Base-by-base conservation (phyloP, 2,888 invertebrate species). In the Brachycybe producta region DNA sequence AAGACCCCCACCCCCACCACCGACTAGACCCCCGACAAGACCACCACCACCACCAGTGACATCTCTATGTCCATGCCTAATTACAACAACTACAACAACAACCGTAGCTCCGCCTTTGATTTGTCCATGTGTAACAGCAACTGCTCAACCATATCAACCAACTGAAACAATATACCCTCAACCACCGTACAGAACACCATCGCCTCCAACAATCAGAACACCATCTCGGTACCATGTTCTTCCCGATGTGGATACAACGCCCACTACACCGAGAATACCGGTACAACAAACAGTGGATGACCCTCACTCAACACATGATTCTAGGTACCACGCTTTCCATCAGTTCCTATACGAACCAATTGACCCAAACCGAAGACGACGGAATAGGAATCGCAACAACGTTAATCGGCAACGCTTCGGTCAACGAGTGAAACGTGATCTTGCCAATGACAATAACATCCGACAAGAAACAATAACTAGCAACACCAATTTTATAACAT, bases 271-370 rank as follows among this genome's bases (percentile, higher is more conserved):
- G 7, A 21, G 8, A 42, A 19, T 15, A 8, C 42, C 42, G 24
- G 8, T 8, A 23, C 8, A 15, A 26, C 7, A 19, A 38, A 15
- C 17, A 42, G 8, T 26, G 27, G n/a, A n/a, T n/a, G n/a, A 42
- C 7, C 8, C 15, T 23, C 42, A 42, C 24, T 8, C 8, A 48
- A 59, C 60, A 49, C 57, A 57, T 38, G 61, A 63, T 52, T 61
- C 63, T 26, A 57, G 57, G 45, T 61, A 61, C 49, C 64, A 63
- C 54, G 59, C 63, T 5, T 64, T 64, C 55, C 62, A 64, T 55
- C 38, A 15, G 11, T 38, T 11, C 17, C 38, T 11, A n/a, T 15
- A 38, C 15, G 38, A 38, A 38, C 38, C 38, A 11, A 38, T 38
- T 11, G 17, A 38, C 17, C 38, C 38, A 8, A 8, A 38, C 8